Conservation (phyloP, 37 sponge, comb jelly and placozoan genomes). For the Agelas oroides region DNA sequence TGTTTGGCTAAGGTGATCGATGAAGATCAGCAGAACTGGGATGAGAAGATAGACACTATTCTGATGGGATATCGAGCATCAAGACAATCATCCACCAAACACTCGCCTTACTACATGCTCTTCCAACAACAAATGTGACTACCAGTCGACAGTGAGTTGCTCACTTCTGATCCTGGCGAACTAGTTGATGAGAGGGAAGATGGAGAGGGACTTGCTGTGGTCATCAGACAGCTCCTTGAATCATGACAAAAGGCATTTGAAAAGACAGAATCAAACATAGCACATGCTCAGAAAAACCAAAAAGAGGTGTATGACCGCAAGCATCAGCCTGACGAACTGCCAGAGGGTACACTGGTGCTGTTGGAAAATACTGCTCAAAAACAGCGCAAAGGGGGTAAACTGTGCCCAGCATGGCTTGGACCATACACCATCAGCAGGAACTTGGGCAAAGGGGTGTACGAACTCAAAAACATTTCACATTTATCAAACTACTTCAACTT, state of each 20-base stretch:
- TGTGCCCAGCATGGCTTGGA: conserved; percentile 18
- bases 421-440: conserved; percentile 31
- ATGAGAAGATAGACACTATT: conserved; percentile 37
- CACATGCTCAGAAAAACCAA: conserved; percentile 11
- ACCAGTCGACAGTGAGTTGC: conserved; percentile 26
- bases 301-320: conserved; percentile 33
- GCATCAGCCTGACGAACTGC: conserved; percentile 8
- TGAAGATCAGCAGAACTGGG: conserved; percentile 38
- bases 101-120: conserved; percentile 38
- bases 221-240: background rate
- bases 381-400: conserved; percentile 36
- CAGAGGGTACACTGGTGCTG: conserved; percentile 13
- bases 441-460: background rate
- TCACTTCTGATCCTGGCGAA: background rate
- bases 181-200: too few species aligned
- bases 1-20: conserved; percentile 34
- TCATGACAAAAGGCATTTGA: background rate
- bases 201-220: background rate
- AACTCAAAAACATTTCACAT: background rate
- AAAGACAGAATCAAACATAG: conserved; percentile 16
- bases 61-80: conserved; percentile 45
- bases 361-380: conserved; percentile 35
- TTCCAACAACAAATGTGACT: conserved; percentile 26
- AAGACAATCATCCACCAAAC: conserved; percentile 16
- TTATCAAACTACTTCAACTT: too few species aligned